Evolutionary conservation across 2,888 invertebrate genomes (phyloP).

Genomic region (Cerastoderma edule): DNA sequence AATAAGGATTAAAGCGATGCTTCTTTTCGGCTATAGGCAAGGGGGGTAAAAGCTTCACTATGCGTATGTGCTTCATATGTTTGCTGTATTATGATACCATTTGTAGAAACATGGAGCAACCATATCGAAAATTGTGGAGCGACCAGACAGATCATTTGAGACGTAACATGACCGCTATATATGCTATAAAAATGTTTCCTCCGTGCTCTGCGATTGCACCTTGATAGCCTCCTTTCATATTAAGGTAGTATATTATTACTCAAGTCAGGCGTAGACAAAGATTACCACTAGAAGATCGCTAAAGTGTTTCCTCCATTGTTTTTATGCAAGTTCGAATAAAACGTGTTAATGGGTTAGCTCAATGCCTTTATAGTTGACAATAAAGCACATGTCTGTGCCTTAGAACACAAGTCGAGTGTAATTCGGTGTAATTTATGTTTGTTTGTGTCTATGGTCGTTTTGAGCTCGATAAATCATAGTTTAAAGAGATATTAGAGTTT

Average conservation of each 20-base stretch:
- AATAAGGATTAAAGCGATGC: too few relatives aligned
- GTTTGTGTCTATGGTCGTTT: conserved; percentile 5
- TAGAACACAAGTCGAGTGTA: conserved; percentile 19
- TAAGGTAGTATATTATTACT: conserved; percentile 8
- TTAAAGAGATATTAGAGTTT: conserved; percentile 16
- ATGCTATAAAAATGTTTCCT: too few relatives aligned
- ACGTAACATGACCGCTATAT: too few relatives aligned
- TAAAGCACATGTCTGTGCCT: conserved; percentile 4
- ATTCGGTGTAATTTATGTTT: conserved; percentile 24
- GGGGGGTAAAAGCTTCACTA: too few relatives aligned
- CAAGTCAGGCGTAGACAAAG: conserved; percentile 12
- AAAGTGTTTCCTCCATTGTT: conserved; percentile 14
- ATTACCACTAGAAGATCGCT: not conserved
- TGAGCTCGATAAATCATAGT: conserved; percentile 18
- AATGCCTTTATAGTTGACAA: conserved; percentile 12
- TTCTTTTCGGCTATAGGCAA: too few relatives aligned
- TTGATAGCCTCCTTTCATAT: not conserved
- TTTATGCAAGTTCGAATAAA: conserved; percentile 2
- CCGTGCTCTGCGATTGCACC: not conserved
- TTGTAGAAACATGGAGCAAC: too few relatives aligned
- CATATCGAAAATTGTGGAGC: too few relatives aligned
- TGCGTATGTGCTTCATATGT: too few relatives aligned
- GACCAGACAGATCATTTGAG: too few relatives aligned
- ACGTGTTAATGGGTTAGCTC: conserved; percentile 21
- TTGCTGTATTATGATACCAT: too few relatives aligned